Base-by-base conservation (phyloP, 2,113 vertebrate genomes). In the Cololabis saira region DNA sequence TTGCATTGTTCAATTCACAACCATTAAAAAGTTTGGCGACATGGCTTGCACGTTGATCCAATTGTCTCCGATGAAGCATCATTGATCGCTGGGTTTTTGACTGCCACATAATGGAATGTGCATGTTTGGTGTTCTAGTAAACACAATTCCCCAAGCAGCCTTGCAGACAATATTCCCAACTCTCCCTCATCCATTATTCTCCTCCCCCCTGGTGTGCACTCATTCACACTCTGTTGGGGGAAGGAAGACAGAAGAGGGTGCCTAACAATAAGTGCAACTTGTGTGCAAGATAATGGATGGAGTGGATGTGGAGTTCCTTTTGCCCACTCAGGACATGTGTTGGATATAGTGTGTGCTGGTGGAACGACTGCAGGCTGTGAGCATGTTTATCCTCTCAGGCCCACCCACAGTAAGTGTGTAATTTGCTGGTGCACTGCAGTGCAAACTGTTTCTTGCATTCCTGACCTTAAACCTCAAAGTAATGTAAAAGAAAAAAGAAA, bases 151-250 rank as follows among this genome's bases (percentile, higher is more conserved):
- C 76, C 2, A 27, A 74, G 64, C 61, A 71, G 71, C 67, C 76
- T 69, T 44, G 41, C 77, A 67, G 83, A 78, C 72, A 80, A 80
- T 80, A 80, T 83, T 78, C 71, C 73, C 48, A 78, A 78, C 68
- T 76, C 72, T 72, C 71, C 68, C 62, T 44, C 75, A 76, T 86
- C 83, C 67, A 83, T 86, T 85, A 85, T 82, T 62, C 66, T 42
- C 62, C 15, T 43, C 67, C 74, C 66, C 61, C 77, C 69, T 5
- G 14, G 61, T 83, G 82, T 61, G 63, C 67, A 47, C 68, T 82
- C 79, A 69, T 87, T 87, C 82, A 81, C 63, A 74, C 66, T 61
- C 62, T 59, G 76, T 59, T 61, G 74, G 78, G 59, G 60, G 61
- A 58, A 66, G 62, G 63, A 80, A 70, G 67, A 78, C 40, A 61